These are phyloP conservation scores for Acomys russatus DNA, from an alignment of 2,797 vertebrate genomes.

Conservation along the genomic window DNA sequence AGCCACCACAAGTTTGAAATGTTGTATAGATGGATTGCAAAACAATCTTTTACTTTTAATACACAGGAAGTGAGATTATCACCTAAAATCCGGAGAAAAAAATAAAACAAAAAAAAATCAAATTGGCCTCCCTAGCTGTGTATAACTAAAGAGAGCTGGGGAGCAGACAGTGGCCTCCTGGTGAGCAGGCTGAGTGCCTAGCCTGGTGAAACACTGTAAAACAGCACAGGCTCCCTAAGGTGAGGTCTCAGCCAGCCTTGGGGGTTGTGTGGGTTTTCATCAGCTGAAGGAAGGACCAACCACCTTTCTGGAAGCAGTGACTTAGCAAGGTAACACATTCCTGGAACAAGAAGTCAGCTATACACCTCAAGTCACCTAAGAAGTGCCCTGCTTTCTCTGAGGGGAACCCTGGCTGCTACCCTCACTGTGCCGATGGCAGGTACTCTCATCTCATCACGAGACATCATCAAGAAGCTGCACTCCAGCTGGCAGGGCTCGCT, in stretches of 20 bases:
- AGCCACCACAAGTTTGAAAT: background rate
- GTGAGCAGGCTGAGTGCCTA: background rate
- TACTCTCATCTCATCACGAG: background rate
- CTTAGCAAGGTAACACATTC: background rate
- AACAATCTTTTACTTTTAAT: slow-evolving; percentile 64
- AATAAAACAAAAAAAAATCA: slow-evolving; percentile 39
- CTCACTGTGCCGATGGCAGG: background rate
- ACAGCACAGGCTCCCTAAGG: background rate
- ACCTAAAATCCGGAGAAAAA: slow-evolving; percentile 47
- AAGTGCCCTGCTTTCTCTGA: background rate
- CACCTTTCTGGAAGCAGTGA: background rate
- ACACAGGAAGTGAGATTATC: slow-evolving; percentile 52
- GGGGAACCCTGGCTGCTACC: background rate
- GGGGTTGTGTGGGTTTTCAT: background rate
- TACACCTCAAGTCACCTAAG: background rate
- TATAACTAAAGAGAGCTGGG: background rate
- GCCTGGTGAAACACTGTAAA: background rate
- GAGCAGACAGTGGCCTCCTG: background rate
- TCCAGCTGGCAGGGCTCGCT: background rate
- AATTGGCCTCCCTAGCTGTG: background rate
- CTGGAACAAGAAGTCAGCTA: background rate
- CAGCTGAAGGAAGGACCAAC: background rate
- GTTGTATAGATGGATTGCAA: slow-evolving; percentile 62
- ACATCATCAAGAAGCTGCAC: background rate
- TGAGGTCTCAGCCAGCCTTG: background rate